phyloP scores from a whole-genome alignment of 2,797 vertebrate genomes.

The Gastrophryne carolinensis region DNA sequence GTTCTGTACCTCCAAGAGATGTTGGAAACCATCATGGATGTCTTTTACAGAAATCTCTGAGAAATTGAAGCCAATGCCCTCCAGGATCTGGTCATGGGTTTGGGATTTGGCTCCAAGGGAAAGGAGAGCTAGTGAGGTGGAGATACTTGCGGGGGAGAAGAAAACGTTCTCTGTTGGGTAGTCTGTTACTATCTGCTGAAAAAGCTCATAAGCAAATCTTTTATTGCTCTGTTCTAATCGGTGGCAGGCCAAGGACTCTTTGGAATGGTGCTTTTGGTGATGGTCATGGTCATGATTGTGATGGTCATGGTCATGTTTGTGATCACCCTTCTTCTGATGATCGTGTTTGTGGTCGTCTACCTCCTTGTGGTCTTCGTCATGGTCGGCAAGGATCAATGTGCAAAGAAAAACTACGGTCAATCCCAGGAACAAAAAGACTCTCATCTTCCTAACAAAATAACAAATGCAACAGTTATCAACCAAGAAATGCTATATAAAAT shows the following conservation, averaged over 20 bases:
- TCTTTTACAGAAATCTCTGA: constrained; percentile 62
- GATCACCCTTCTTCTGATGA: constrained; percentile 5
- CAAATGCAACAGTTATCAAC: too few relatives aligned
- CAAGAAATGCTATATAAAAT: too few relatives aligned
- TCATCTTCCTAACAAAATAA: constrained; percentile 55
- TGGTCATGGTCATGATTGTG: not conserved
- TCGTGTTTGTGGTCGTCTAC: not conserved
- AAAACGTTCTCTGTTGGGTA: constrained; percentile 76
- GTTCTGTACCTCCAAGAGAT: constrained; percentile 65
- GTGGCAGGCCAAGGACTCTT: constrained; percentile 14
- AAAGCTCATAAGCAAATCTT: constrained; percentile 78
- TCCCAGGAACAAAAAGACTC: constrained; percentile 29
- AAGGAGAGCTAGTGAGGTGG: constrained; percentile 81
- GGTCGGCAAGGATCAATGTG: constrained; percentile 17
- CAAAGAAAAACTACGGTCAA: constrained; percentile 58
- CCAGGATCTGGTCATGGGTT: constrained; percentile 79
- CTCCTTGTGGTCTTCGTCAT: constrained; percentile 1
- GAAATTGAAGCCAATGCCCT: constrained; percentile 72
- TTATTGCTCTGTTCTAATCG: constrained; percentile 65
- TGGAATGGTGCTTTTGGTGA: not conserved
- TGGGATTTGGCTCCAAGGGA: constrained; percentile 75
- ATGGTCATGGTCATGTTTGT: not conserved
- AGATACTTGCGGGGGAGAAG: constrained; percentile 85
- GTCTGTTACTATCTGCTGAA: constrained; percentile 66
- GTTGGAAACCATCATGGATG: constrained; percentile 75